phyloP scores from a whole-genome alignment of 2,797 vertebrate species.

The Chaenodraco wilsoni region DNA sequence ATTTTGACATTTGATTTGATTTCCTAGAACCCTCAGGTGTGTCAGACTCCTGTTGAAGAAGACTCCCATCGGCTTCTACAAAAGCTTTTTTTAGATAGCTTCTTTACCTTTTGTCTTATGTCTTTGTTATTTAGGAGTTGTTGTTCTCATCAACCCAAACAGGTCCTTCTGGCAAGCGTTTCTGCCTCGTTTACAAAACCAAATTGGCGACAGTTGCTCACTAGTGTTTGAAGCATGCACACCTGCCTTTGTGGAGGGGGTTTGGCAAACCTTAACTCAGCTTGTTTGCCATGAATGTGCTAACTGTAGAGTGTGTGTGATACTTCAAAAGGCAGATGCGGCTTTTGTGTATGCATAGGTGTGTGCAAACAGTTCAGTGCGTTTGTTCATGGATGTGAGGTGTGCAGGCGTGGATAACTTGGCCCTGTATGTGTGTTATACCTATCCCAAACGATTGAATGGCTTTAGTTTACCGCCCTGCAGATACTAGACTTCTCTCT shows the following conservation, averaged over 20 bases:
- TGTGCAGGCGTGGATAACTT: not conserved
- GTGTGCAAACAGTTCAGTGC: conserved; percentile 5
- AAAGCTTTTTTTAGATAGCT: not conserved
- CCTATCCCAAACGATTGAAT: not conserved
- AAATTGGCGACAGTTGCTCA: not conserved
- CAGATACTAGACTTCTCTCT: not conserved
- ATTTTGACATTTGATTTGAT: not conserved
- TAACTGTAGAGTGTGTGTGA: conserved; percentile 2
- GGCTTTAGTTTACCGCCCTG: not conserved
- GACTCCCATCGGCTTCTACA: not conserved
- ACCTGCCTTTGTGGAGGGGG: conserved; percentile 36
- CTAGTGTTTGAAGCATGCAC: conserved; percentile 18
- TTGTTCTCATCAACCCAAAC: conserved; percentile 28
- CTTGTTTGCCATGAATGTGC: conserved; percentile 18
- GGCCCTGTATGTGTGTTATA: not conserved
- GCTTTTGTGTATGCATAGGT: not conserved
- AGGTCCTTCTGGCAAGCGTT: conserved; percentile 21
- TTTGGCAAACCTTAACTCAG: conserved; percentile 10
- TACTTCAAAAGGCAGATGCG: conserved; percentile 9
- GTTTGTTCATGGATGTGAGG: not conserved
- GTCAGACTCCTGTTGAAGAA: not conserved
- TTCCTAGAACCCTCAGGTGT: not conserved
- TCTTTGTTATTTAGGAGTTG: too few relatives aligned
- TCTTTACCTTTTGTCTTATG: not conserved
- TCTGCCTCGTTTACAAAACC: conserved; percentile 14